Evolutionary conservation across 2,888 invertebrate genomes (phyloP).

Genomic region (Agrochola circellaris): DNA sequence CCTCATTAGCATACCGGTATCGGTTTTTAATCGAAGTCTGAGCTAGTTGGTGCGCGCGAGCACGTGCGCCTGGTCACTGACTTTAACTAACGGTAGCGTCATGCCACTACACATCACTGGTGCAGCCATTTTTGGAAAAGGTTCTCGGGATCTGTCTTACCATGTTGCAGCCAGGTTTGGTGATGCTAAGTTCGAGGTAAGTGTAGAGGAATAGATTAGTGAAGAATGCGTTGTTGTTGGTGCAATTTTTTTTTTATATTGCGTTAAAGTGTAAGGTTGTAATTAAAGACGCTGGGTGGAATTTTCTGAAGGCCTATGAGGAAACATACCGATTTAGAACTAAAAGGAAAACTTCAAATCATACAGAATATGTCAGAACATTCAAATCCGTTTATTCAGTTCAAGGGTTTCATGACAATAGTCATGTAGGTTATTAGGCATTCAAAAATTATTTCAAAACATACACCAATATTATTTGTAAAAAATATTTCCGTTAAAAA

Average conservation of each 20-base stretch:
- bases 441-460: too few relatives aligned
- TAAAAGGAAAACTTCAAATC: background rate
- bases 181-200: background rate
- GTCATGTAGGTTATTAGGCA: background rate
- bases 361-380: background rate
- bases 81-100: conserved; percentile 81
- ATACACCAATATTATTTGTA: too few relatives aligned
- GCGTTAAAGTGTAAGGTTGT: background rate
- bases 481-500: too few relatives aligned
- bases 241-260: too few relatives aligned
- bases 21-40: conserved; percentile 62
- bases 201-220: background rate
- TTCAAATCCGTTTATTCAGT: background rate
- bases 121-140: conserved; percentile 67
- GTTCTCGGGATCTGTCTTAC: conserved; percentile 43
- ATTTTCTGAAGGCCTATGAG: background rate
- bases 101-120: conserved; percentile 65
- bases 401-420: background rate
- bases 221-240: background rate
- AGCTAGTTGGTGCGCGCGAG: conserved; percentile 62
- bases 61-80: conserved; percentile 83
- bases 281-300: background rate
- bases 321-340: background rate
- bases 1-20: conserved; percentile 65
- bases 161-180: background rate